Percentiles rank a stretch among this genome's conserved stretches.
Conservation (phyloP, 1,140 invertebrate genomes). For the Dryas iulia region DNA sequence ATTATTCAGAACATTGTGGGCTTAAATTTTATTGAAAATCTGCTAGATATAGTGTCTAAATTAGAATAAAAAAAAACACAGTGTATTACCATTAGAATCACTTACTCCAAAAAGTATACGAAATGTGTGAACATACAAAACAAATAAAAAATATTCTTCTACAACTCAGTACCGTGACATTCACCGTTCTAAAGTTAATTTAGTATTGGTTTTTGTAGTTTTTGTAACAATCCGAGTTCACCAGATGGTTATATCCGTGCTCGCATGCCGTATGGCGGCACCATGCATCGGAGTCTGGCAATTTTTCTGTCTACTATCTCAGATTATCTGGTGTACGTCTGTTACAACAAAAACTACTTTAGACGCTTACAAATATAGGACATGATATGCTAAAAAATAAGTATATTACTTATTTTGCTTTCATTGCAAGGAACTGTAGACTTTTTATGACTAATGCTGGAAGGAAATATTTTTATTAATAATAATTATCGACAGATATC, state of each 20-base stretch:
- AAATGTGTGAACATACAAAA: too few species aligned
- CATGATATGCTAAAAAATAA: background rate
- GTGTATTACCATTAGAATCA: too few species aligned
- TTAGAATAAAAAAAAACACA: too few species aligned
- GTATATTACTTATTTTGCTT: background rate
- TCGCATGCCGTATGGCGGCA: slow-evolving; percentile 65
- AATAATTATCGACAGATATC: background rate
- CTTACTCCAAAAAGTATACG: too few species aligned
- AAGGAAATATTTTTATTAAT: background rate
- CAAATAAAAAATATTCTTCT: background rate
- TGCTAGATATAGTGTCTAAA: too few species aligned
- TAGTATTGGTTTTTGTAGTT: slow-evolving; percentile 47
- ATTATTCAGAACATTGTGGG: too few species aligned
- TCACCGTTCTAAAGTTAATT: slow-evolving; percentile 54
- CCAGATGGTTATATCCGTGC: slow-evolving; percentile 53
- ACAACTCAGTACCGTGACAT: slow-evolving; percentile 51
- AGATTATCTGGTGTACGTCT: slow-evolving; percentile 51
- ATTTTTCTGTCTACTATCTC: slow-evolving; percentile 67
- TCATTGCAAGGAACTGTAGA: background rate
- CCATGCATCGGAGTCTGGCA: slow-evolving; percentile 45
- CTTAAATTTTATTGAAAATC: too few species aligned
- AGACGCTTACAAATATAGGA: slow-evolving; percentile 2
- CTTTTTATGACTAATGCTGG: too few species aligned
- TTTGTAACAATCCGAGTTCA: slow-evolving; percentile 48
- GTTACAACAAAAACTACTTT: slow-evolving; percentile 37